Base-by-base conservation (phyloP, 2,113 vertebrate species). In the Hydrochoerus hydrochaeris region DNA sequence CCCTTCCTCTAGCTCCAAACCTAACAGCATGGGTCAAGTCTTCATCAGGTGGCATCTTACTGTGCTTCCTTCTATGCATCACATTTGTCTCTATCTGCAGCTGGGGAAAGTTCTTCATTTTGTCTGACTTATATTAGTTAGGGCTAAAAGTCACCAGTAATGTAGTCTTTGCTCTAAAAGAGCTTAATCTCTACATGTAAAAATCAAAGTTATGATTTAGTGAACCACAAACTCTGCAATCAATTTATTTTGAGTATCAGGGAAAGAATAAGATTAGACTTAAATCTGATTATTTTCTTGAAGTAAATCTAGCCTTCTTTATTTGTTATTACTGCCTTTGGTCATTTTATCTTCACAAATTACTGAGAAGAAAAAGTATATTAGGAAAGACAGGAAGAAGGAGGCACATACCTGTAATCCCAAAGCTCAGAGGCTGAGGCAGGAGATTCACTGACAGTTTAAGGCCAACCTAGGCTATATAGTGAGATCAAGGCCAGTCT, bases 291-390 rank as follows among this genome's bases (percentile, higher is more conserved):
- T 7, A 9, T 12, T 94, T 62, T 84, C 57, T 86, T 73, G 22
- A 94, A 81, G 41, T 35, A 17, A 67, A 28, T 80, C 54, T 71
- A 73, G 9, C 3, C 8, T 57, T 32, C 19, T 16, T 75, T 49
- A 63, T 82, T 92, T 85, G 2, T 16, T 91, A 3, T 65, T 86
- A 84, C 19, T 71, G 35, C 38, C 16, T 22, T 83, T 89, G 77
- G 54, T 85, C n/a, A 90, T 46, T 65, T 89, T 78, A 57, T 95
- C 46, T 20, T 82, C 87, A 41, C 0, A 83, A 95, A 83, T 73
- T 86, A 90, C 60, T 65, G 9, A 90, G n/a, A 94, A 94, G 65
- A 77, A 85, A 94, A 87, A 75, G 10, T 84, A n/a, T 24, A 20
- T 58, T 82, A 46, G 52, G 54, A 78, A 82, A 93, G 88, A 75